phyloP scores from a whole-genome alignment of 1,140 invertebrate genomes.

The Drosophila orena region DNA sequence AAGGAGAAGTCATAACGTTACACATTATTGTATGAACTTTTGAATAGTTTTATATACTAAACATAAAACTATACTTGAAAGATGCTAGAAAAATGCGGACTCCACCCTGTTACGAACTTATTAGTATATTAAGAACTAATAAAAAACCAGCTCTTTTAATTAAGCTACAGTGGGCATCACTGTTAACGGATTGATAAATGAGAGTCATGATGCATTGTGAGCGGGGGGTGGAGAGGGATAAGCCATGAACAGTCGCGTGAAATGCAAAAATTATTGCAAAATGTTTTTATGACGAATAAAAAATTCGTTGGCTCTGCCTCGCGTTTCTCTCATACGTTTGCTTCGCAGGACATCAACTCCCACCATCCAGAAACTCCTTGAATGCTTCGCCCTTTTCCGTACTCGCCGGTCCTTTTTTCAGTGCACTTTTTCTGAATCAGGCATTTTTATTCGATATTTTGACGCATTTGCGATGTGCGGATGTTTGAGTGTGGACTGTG shows the following conservation, averaged over 20 bases:
- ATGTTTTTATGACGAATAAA: constrained; percentile 73
- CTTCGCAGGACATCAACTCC: constrained; percentile 3
- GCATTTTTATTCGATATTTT: constrained; percentile 40
- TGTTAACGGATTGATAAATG: constrained; percentile 16
- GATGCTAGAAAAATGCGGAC: too few relatives aligned
- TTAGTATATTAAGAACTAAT: too few relatives aligned
- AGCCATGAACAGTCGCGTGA: constrained; percentile 33
- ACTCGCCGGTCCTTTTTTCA: constrained; percentile 21
- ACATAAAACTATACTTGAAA: too few relatives aligned
- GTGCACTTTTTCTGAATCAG: constrained; percentile 24
- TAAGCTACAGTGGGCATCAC: background rate
- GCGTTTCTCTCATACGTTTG: too few relatives aligned
- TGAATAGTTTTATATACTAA: too few relatives aligned
- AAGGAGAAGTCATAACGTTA: too few relatives aligned
- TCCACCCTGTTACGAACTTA: too few relatives aligned
- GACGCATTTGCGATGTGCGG: constrained; percentile 27
- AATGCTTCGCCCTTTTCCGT: background rate
- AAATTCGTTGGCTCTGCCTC: constrained; percentile 55
- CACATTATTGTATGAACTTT: too few relatives aligned
- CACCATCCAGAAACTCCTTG: background rate
- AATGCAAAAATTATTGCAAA: constrained; percentile 73
- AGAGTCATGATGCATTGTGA: background rate
- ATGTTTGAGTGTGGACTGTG: constrained; percentile 9
- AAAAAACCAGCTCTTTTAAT: background rate
- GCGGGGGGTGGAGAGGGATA: constrained; percentile 4